Percentiles rank a stretch among this genome's conserved stretches.
Evolutionary conservation across 2,888 invertebrate genomes (phyloP).

Genomic region (Volucella inanis): DNA sequence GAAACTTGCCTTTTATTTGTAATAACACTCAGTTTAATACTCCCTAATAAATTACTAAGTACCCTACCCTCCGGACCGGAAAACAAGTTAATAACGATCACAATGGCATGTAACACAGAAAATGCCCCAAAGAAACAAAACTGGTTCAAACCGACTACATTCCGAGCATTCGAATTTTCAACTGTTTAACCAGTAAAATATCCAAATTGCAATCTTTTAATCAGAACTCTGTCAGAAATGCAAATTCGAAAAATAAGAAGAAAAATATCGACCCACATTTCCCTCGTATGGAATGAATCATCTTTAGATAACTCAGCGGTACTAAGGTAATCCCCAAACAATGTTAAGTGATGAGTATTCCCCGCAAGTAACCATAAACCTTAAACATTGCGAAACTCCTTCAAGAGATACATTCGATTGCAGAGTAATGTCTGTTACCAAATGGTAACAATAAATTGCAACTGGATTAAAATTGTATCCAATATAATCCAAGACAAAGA

Average conservation of each 20-base stretch:
- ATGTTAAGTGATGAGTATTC: conserved; percentile 4
- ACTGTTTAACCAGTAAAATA: background rate
- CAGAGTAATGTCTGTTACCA: background rate
- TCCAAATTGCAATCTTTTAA: conserved; percentile 12
- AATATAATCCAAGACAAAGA: conserved; percentile 33
- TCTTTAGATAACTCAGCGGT: background rate
- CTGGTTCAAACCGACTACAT: background rate
- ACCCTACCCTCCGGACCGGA: too few species aligned
- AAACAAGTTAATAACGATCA: too few species aligned
- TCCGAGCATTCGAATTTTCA: too few species aligned
- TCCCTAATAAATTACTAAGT: too few species aligned
- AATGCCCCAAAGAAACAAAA: background rate
- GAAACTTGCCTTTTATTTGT: too few species aligned
- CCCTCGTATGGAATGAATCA: conserved; percentile 26
- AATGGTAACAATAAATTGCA: background rate
- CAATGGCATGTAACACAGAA: background rate
- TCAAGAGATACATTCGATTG: background rate
- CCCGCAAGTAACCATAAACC: background rate
- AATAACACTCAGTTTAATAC: too few species aligned
- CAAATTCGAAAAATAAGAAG: background rate
- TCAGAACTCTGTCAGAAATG: background rate
- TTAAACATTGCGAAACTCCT: background rate
- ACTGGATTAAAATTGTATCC: conserved; percentile 12
- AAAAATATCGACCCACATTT: background rate
- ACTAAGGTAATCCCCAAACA: conserved; percentile 50